Base-by-base conservation (phyloP, 2,888 invertebrate species). In the Microctonus hyperodae region DNA sequence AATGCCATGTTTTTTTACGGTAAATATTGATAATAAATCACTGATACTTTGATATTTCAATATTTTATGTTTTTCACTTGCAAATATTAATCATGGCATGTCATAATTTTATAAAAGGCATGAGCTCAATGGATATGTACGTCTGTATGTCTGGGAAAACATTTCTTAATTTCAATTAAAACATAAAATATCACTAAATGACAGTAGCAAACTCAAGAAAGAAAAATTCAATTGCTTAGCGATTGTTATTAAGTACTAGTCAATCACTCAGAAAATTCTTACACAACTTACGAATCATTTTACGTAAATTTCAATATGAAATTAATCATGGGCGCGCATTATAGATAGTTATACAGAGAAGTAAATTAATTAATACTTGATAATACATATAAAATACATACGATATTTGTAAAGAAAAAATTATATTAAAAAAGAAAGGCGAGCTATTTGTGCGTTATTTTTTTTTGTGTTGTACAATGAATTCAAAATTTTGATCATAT, bases 11-110 rank as follows among this genome's bases (percentile, higher is more conserved):
- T 61, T 53, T 53, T 64, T 44, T 1, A n/a, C 68, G 75, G 74
- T 75, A 76, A 77, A 76, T 77, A 75, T 72, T 71, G 72, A 72
- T 75, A 23, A 70, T 74, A 72, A 75, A 74, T 72, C 69, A 70
- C 71, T 56, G 65, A 64, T 69, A 65, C 63, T 64, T 69, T 70
- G 70, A 74, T 63, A 44, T 68, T 28, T 55, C n/a, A 63, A 28
- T 22, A 63, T n/a, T 6, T 28, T 55, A 25, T 55, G n/a, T 55
- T 31, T 13, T 55, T 9, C 9, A 22, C 22, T 23, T 7, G n/a
- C 7, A 44, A 6, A n/a, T 44, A 5, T 44, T 20, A 5, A 11
- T 35, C 10, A 48, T 37, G 59, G 48, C 59, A 48, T 28, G n/a
- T 7, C 28, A 25, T 59, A 16, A 44, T 7, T 5, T 7, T 16